phyloP scores from a whole-genome alignment of 2,888 invertebrate genomes.

The Oscheius sp. region DNA sequence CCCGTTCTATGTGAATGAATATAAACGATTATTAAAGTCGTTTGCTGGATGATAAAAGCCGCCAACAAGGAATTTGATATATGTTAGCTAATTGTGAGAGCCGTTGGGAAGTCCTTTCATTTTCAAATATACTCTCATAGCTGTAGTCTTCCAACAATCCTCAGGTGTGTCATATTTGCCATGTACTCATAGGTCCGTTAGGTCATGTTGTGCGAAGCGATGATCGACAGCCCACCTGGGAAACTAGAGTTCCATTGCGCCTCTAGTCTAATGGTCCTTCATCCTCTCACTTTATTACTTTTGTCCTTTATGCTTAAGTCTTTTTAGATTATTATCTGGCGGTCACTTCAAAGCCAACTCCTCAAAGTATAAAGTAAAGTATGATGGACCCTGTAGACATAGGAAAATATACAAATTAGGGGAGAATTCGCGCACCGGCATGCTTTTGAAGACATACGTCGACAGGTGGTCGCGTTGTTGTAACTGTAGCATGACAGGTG shows the following conservation, averaged over 20 bases:
- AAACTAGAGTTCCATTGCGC: constrained; percentile 12
- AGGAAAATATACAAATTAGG: constrained; percentile 14
- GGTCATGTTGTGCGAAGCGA: constrained; percentile 27
- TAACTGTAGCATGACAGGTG: constrained; percentile 32
- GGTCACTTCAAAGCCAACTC: neutral
- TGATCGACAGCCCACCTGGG: constrained; percentile 23
- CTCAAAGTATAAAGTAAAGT: neutral
- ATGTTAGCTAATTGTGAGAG: too few relatives aligned
- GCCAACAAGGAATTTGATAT: too few relatives aligned
- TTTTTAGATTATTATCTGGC: neutral
- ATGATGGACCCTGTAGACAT: neutral
- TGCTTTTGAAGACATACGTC: constrained; percentile 25
- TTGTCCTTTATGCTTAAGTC: neutral
- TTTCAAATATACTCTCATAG: neutral
- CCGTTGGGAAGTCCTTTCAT: too few relatives aligned
- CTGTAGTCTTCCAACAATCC: neutral
- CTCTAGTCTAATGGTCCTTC: neutral
- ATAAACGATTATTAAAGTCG: too few relatives aligned
- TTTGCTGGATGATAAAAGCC: too few relatives aligned
- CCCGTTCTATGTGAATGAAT: too few relatives aligned
- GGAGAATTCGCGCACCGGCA: constrained; percentile 28
- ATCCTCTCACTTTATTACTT: neutral
- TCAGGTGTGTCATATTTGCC: constrained; percentile 27
- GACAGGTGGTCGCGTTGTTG: constrained; percentile 30
- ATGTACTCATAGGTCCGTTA: constrained; percentile 9